Conservation (phyloP, 2,888 invertebrate species). For the Drosophila cognata region DNA sequence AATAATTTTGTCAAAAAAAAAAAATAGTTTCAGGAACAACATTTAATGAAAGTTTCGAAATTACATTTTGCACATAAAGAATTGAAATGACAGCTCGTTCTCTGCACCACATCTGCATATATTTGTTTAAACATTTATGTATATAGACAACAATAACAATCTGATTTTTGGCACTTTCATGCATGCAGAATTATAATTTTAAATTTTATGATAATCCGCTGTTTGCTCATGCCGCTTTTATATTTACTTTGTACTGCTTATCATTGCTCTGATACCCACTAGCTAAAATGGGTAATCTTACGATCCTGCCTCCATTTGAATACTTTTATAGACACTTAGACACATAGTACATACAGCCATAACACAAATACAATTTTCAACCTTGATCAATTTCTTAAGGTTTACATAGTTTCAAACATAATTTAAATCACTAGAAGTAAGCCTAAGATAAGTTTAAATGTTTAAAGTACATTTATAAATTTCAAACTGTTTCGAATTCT, state of each 20-base stretch:
- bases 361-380: background rate
- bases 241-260: slow-evolving; percentile 19
- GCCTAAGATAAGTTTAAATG: background rate
- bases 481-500: background rate
- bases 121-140: slow-evolving; percentile 1
- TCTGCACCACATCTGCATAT: background rate
- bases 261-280: slow-evolving; percentile 16
- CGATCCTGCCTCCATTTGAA: slow-evolving; percentile 7
- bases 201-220: background rate
- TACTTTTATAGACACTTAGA: slow-evolving; percentile 16
- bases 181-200: background rate
- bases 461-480: background rate
- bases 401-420: background rate
- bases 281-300: background rate
- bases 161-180: background rate
- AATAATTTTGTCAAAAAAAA: background rate
- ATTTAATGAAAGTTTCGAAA: slow-evolving; percentile 16
- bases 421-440: background rate
- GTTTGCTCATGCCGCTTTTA: background rate
- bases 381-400: background rate
- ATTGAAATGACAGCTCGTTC: slow-evolving; percentile 13
- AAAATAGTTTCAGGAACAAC: background rate
- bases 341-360: background rate
- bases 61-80: slow-evolving; percentile 13
- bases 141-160: slow-evolving; percentile 16